These are phyloP conservation scores for Osmerus mordax DNA, from an alignment of 2,113 vertebrate species.

Conservation along the genomic window DNA sequence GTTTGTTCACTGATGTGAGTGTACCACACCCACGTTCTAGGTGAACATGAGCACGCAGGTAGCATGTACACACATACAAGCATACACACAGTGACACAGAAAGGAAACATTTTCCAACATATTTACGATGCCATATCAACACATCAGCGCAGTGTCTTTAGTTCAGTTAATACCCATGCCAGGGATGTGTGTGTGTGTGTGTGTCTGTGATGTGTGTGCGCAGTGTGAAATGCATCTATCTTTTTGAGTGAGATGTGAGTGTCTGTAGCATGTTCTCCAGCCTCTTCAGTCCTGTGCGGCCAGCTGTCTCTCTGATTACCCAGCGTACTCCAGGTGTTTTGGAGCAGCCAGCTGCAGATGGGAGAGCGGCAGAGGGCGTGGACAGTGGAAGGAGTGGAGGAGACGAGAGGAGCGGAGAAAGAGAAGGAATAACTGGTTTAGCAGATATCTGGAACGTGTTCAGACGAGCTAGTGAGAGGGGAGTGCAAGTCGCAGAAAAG, in stretches of 20 bases:
- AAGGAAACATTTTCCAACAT: too few relatives aligned
- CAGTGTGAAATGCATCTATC: too few relatives aligned
- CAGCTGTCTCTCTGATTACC: conserved; percentile 57
- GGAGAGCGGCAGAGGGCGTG: conserved; percentile 37
- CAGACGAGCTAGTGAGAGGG: conserved; percentile 49
- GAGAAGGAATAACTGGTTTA: conserved; percentile 61
- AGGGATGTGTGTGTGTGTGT: neutral
- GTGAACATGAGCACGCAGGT: too few relatives aligned
- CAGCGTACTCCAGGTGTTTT: conserved; percentile 60
- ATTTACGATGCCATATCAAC: too few relatives aligned
- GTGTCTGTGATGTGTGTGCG: conserved; percentile 9
- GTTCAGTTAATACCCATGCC: too few relatives aligned
- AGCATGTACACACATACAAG: too few relatives aligned
- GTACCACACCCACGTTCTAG: too few relatives aligned
- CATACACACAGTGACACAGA: too few relatives aligned
- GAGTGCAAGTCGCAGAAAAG: conserved; percentile 31
- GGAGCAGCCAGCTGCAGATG: conserved; percentile 50
- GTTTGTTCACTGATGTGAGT: too few relatives aligned
- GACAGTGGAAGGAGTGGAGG: conserved; percentile 21
- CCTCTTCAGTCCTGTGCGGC: conserved; percentile 25
- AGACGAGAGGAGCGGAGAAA: conserved; percentile 3
- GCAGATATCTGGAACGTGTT: conserved; percentile 61
- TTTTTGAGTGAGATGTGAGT: conserved; percentile 6
- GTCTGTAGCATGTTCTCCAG: neutral
- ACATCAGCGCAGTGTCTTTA: too few relatives aligned